Evolutionary conservation across 92 coral and sea anemone genomes (phyloP), one percentile per base, ranked within the genome.

Genomic region (Zoanthus sansibaricus): DNA sequence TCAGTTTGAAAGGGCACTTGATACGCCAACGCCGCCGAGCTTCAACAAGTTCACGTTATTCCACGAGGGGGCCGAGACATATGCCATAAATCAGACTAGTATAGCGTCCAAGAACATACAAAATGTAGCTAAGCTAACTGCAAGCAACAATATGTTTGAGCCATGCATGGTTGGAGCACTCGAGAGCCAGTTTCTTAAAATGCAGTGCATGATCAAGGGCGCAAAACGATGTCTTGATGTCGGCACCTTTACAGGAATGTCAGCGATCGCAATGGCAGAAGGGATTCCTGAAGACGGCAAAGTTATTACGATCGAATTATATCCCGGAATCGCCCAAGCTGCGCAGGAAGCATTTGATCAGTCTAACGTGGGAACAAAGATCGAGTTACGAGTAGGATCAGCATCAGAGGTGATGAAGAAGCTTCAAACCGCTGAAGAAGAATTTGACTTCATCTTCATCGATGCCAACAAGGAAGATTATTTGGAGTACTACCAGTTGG

Each of bases 241-340:
- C 3, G 93, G 93, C 33, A 90, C 93, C 52, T 90, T 90, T 13
- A 90, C 93, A 3, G 93, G 93, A 1, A 90, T 90, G 93, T 90
- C 93, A 1, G 93, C 93, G 71, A 73, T 90, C 82, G 93, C 93
- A 31, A 87, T 90, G 17, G 93, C 93, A 33, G 93, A 90, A 25
- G 93, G 91, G 6, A 46, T 82, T 1, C 93, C 93, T 32, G 61
- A 12, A 42, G 79, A 82, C 73, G 93, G 93, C 32, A 82, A 87
- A 45, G 93, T 90, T 51, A 73, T 90, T 2, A 80, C 93, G 0
- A 80, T 90, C 47, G 93, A 90, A 76, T 72, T 90, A 66, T 87
- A 82, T 79, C 55, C 87, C 55, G 56, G 54, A 58, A 87, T 80
- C 46, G 93, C 93, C 88, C 32, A 83, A 82, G 48, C 47, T 79